Evolutionary conservation across 2,888 invertebrate species (phyloP).

Genomic region (Callinectes sapidus): DNA sequence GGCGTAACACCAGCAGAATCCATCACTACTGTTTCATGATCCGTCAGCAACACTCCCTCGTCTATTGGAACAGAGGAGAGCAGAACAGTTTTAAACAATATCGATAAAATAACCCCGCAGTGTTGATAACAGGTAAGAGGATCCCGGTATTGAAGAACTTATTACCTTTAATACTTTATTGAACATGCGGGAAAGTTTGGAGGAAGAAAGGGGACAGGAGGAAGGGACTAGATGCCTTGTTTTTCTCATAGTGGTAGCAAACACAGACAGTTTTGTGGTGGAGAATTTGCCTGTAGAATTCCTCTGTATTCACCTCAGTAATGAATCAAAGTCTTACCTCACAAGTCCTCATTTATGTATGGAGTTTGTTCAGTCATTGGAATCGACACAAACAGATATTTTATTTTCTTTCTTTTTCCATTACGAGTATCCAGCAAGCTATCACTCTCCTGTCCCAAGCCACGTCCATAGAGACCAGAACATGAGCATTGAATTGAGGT

Average conservation of each 20-base stretch:
- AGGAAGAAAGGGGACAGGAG: not conserved
- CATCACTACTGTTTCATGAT: not conserved
- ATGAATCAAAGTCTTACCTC: not conserved
- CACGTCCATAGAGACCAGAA: not conserved
- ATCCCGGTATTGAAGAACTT: not conserved
- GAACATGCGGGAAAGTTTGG: not conserved
- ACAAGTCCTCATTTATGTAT: not conserved
- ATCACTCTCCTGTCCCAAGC: not conserved
- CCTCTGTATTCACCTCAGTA: not conserved
- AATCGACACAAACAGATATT: not conserved
- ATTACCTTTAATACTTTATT: constrained; percentile 21
- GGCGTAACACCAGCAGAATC: not conserved
- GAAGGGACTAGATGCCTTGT: not conserved
- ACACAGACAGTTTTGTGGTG: not conserved
- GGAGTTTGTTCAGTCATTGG: not conserved
- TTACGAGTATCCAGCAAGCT: not conserved
- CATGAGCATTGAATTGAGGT: not conserved
- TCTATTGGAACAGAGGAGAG: not conserved
- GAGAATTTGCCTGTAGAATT: not conserved
- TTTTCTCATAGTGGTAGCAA: not conserved
- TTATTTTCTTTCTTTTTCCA: too few species aligned
- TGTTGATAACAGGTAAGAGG: constrained; percentile 17
- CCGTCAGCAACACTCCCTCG: not conserved
- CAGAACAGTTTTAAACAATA: not conserved
- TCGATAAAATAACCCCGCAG: not conserved